Evolutionary conservation across 2,888 invertebrate species (phyloP).

Genomic region (Orthosia gracilis): DNA sequence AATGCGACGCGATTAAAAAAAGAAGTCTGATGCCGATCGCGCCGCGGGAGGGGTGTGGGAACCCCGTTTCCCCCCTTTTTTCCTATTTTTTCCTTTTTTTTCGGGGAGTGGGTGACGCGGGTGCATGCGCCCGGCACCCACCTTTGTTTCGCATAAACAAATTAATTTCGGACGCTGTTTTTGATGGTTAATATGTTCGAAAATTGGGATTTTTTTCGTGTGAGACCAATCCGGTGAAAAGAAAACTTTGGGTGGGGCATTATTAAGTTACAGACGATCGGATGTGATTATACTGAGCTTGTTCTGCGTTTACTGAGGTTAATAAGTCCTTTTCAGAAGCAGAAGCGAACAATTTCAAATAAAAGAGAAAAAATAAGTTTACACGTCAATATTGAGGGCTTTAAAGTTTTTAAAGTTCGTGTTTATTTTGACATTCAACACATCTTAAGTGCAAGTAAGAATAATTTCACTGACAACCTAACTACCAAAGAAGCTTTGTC

Average conservation of each 20-base stretch:
- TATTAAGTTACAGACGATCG: constrained; percentile 41
- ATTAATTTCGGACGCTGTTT: constrained; percentile 91
- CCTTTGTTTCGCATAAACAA: constrained; percentile 91
- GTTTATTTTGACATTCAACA: not conserved
- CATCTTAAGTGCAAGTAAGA: not conserved
- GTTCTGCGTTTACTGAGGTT: constrained; percentile 1
- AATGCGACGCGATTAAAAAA: constrained; percentile 91
- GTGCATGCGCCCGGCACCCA: constrained; percentile 90
- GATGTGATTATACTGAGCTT: constrained; percentile 17
- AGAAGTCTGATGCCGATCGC: constrained; percentile 91
- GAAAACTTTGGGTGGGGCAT: constrained; percentile 61
- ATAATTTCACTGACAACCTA: not conserved
- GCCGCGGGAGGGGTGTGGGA: constrained; percentile 85
- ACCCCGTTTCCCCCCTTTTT: constrained; percentile 82
- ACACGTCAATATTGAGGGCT: not conserved
- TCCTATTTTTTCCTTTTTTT: constrained; percentile 85
- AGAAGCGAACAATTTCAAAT: not conserved
- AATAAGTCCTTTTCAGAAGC: not conserved
- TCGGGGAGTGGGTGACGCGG: constrained; percentile 89
- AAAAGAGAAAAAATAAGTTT: not conserved
- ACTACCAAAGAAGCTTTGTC: not conserved
- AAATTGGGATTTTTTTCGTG: constrained; percentile 78
- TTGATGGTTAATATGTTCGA: constrained; percentile 89
- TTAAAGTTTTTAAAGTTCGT: not conserved
- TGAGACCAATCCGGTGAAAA: constrained; percentile 66